Evolutionary conservation across 2,113 vertebrate genomes (phyloP), one percentile per base, ranked within the genome.

Genomic region (Leiothrix lutea): DNA sequence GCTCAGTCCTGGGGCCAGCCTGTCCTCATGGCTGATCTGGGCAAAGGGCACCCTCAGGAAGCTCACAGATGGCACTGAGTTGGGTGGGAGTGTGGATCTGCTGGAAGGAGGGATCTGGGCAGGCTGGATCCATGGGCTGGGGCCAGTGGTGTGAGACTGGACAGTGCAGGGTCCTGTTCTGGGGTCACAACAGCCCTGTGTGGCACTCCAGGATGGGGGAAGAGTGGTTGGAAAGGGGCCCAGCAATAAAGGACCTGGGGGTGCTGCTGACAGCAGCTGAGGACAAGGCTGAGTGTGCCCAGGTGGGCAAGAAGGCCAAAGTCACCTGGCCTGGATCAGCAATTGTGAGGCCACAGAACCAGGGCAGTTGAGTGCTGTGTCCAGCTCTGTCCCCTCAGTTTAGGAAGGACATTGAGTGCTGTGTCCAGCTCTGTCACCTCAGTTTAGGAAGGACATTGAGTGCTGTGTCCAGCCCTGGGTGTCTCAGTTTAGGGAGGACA

Each of bases 21-120:
- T 66, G 5, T 5, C 29, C 2, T 11, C 6, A 1, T 5, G 54
- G 54, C 19, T 35, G 21, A 5, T 22, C 47, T 40, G 62, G 45
- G 4, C 28, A 33, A 12, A 24, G 53, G 23, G 12, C 6, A 38
- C 54, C 15, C 79, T 47, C 21, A 12, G 70, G 16, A 9, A 6
- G 19, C 5, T 26, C 54, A n/a, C 2, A 7, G 54, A 3, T 12
- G 54, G 25, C n/a, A 5, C 11, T 1, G 0, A 14, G 5, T 3
- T 10, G 61, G 17, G 29, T 15, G 47, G 54, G 28, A 58, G 3
- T 2, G 36, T 14, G 47, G 11, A 6, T 35, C 8, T 64, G 48
- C 50, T 64, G 57, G 13, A 31, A 38, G 48, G 64, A 54, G 74
- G 56, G n/a, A 2, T 45, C 26, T 5, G 33, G 58, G 24, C 35